Base-by-base conservation (phyloP, 2,797 vertebrate species). In the Enteromius afrohamiltoni region DNA sequence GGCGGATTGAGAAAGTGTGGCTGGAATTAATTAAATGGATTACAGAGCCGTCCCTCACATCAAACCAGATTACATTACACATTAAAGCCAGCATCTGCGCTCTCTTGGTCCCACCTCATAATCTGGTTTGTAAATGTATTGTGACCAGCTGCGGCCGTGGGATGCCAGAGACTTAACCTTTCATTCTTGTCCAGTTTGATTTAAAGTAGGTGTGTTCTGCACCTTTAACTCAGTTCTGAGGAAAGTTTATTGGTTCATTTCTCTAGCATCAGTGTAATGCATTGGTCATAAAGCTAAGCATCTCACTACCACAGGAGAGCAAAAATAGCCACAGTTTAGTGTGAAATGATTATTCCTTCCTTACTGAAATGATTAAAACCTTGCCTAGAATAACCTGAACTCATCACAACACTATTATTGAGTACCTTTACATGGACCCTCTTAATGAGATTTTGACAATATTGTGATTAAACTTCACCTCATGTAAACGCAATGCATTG, bases 21-120 rank as follows among this genome's bases (percentile, higher is more conserved):
- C 37, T 40, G 16, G 65, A 87, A 88, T 88, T 83, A 82, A 82
- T 85, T 55, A 73, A 75, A 79, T 53, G 67, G 81, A 86, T 88
- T 86, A 84, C 40, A 37, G 79, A 64, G n/a, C 29, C n/a, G 37
- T 47, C 53, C 70, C 62, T n/a, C 37, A 83, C 65, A 85, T 85
- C 55, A 74, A 80, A 83, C 79, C 8, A 55, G 67, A 81, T 85
- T 70, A n/a, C 64, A 82, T 74, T 74, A 51, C 77, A 82, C 55
- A 60, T 74, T 67, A 29, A 19, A 26, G 37, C 78, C 45, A 58
- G 31, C 26, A 45, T 60, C 21, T 42, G 62, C 60, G 11, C 51
- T 53, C 40, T 31, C 53, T 47, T n/a, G 47, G 60, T 47, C 76
- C 55, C 64, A 58, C 73, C 68, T 58, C 64, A 26, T 87, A 78